phyloP scores from a whole-genome alignment of 1,140 invertebrate species.

The Phenacoccus solenopsis region DNA sequence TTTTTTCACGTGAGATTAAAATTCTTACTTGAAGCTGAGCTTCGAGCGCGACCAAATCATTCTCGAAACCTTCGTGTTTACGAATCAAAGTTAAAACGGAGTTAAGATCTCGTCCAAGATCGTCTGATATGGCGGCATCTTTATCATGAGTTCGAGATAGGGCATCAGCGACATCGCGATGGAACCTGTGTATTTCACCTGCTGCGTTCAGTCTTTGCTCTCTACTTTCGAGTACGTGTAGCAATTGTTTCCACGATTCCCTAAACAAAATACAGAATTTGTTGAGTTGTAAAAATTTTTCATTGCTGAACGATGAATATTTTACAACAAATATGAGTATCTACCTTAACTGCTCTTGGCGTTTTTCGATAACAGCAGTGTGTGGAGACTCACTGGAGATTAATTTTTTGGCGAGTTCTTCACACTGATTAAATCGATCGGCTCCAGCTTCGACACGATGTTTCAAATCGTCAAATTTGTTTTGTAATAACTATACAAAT shows the following conservation, averaged over 20 bases:
- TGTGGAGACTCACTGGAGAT: conserved; percentile 79
- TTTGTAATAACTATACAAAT: conserved; percentile 68
- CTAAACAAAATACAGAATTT: conserved; percentile 22
- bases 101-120: conserved; percentile 75
- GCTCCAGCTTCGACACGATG: conserved; percentile 79
- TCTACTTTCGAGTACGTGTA: conserved; percentile 71
- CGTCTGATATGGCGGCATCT: conserved; percentile 65
- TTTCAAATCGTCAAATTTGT: conserved; percentile 93
- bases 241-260: conserved; percentile 73
- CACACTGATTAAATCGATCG: conserved; percentile 85
- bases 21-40: conserved; percentile 66
- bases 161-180: conserved; percentile 88
- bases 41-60: conserved; percentile 85
- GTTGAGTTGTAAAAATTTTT: neutral
- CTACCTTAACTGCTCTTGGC: conserved; percentile 76
- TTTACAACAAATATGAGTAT: neutral
- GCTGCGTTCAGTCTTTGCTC: conserved; percentile 79
- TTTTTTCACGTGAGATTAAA: too few relatives aligned
- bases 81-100: conserved; percentile 70
- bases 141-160: conserved; percentile 82
- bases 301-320: neutral
- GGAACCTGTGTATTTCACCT: conserved; percentile 91
- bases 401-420: conserved; percentile 79
- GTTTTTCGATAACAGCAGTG: conserved; percentile 69
- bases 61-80: conserved; percentile 83